Evolutionary conservation across 2,888 invertebrate species (phyloP).

Genomic region (Chaitophorus viminalis): DNA sequence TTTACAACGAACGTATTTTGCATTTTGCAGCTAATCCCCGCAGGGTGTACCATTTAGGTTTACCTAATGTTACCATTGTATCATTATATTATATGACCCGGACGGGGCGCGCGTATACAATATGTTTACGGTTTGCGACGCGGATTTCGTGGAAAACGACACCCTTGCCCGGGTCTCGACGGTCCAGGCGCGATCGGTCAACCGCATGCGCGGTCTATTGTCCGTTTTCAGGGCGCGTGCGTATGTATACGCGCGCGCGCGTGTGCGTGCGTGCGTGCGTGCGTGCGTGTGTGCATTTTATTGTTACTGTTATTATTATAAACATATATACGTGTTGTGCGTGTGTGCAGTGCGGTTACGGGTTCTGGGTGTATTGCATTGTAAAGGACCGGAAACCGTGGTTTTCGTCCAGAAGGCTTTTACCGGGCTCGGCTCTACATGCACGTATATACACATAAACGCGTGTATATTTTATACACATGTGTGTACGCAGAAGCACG

Average conservation of each 20-base stretch:
- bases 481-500: neutral
- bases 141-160: slow-evolving; percentile 13
- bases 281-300: neutral
- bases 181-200: slow-evolving; percentile 16
- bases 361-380: neutral
- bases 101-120: too few species aligned
- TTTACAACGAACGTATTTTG: too few species aligned
- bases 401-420: slow-evolving; percentile 59
- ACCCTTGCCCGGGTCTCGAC: slow-evolving; percentile 34
- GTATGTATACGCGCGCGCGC: neutral
- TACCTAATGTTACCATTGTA: neutral
- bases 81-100: too few species aligned
- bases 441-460: neutral
- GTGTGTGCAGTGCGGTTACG: neutral
- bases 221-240: neutral
- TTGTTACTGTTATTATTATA: slow-evolving; percentile 17
- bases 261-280: neutral
- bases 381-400: slow-evolving; percentile 53
- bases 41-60: neutral
- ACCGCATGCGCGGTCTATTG: slow-evolving; percentile 48
- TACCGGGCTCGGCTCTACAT: slow-evolving; percentile 19
- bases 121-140: neutral
- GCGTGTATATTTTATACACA: neutral
- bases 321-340: neutral
- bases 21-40: neutral